phyloP scores from a whole-genome alignment of 1,140 invertebrate genomes.

The Chrysoperla carnea region DNA sequence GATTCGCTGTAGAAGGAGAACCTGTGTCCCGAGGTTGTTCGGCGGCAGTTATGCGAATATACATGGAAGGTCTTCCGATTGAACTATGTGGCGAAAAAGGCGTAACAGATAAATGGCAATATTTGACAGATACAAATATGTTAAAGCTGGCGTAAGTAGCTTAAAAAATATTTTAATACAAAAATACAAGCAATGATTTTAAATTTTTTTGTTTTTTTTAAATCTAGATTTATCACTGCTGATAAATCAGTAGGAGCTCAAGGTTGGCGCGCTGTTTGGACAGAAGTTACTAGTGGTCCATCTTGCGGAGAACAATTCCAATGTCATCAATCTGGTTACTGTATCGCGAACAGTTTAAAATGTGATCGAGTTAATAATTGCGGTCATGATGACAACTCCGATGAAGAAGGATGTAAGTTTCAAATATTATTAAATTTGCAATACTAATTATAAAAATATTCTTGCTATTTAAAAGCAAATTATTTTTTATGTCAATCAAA shows the following conservation, averaged over 20 bases:
- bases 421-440: neutral
- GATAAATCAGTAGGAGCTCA: conserved; percentile 65
- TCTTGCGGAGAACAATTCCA: conserved; percentile 37
- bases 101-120: conserved; percentile 53
- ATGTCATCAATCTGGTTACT: conserved; percentile 50
- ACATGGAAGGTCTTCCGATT: conserved; percentile 54
- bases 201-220: conserved; percentile 20
- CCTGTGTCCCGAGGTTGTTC: conserved; percentile 76
- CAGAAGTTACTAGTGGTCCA: conserved; percentile 48
- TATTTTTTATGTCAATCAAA: no score
- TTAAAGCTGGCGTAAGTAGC: conserved; percentile 55
- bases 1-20: conserved; percentile 79
- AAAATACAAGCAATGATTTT: neutral
- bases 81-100: conserved; percentile 80
- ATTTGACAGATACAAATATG: conserved; percentile 66
- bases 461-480: no score
- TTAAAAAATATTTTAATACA: neutral
- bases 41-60: conserved; percentile 73
- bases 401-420: conserved; percentile 67
- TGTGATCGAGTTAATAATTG: conserved; percentile 70
- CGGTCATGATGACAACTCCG: conserved; percentile 56
- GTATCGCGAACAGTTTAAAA: conserved; percentile 56
- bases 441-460: neutral
- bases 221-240: conserved; percentile 57
- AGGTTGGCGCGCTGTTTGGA: conserved; percentile 80